These are phyloP conservation scores for Menidia beryllina DNA, from an alignment of 2,113 vertebrate genomes.

Conservation along the genomic window DNA sequence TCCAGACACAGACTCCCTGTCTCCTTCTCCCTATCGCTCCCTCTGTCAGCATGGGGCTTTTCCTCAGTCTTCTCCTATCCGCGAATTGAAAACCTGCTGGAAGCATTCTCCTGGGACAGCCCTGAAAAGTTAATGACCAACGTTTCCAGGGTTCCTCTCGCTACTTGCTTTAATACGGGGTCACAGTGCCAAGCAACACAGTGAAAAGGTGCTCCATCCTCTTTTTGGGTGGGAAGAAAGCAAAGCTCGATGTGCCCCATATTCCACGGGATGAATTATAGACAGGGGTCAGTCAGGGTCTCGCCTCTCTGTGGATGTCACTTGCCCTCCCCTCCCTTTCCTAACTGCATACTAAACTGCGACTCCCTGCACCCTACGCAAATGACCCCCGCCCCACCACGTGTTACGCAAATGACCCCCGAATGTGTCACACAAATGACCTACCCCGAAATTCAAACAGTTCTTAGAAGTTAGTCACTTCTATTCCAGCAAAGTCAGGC, in stretches of 20 bases:
- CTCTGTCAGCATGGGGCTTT: conserved; percentile 36
- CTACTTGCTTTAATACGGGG: conserved; percentile 79
- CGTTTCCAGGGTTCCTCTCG: conserved; percentile 68
- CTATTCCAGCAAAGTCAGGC: not conserved
- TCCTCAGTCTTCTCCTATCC: conserved; percentile 41
- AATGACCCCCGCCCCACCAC: conserved; percentile 61
- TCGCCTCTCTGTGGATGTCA: conserved; percentile 79
- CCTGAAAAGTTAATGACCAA: conserved; percentile 80
- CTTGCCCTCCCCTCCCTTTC: conserved; percentile 62
- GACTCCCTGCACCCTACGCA: conserved; percentile 65
- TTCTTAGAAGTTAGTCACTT: conserved; percentile 21
- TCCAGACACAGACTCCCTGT: not conserved
- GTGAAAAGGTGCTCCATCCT: conserved; percentile 72
- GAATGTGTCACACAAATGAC: conserved; percentile 67
- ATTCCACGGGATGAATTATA: conserved; percentile 85
- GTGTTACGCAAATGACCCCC: conserved; percentile 76
- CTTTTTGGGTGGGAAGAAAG: conserved; percentile 74
- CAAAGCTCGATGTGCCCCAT: conserved; percentile 66
- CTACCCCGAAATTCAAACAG: conserved; percentile 58
- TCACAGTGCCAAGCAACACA: conserved; percentile 78
- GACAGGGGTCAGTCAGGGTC: conserved; percentile 83
- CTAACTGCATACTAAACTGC: conserved; percentile 80
- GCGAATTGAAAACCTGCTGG: conserved; percentile 40
- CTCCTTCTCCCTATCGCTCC: not conserved
- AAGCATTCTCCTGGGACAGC: conserved; percentile 68